Evolutionary conservation across 2,113 vertebrate genomes (phyloP).

Genomic region (Amblyornis subalaris): DNA sequence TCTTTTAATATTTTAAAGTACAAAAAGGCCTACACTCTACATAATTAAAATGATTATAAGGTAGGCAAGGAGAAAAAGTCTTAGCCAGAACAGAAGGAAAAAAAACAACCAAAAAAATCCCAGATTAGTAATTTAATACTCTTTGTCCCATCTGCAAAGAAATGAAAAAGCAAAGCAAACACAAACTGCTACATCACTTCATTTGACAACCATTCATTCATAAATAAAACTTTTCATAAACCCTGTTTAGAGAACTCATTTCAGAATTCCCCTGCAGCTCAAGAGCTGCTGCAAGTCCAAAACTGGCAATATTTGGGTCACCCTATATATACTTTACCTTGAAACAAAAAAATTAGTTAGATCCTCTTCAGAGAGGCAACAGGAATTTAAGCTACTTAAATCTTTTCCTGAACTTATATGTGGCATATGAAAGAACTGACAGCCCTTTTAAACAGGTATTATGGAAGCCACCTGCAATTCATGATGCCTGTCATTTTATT

Average conservation of each 20-base stretch:
- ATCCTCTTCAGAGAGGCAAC: neutral
- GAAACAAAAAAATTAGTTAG: neutral
- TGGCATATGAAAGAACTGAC: neutral
- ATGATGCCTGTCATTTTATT: neutral
- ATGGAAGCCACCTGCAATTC: neutral
- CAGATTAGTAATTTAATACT: neutral
- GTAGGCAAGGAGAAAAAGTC: neutral
- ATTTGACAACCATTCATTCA: neutral
- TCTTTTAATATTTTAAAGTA: neutral
- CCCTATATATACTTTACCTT: neutral
- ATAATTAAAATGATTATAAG: neutral
- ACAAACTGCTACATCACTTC: neutral
- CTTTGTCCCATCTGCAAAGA: neutral
- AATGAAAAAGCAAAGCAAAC: neutral
- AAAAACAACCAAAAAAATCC: rapidly evolving
- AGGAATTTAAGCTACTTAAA: neutral
- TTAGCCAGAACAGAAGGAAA: neutral
- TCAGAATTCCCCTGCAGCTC: neutral
- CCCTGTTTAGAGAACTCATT: neutral
- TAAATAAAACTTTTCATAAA: neutral
- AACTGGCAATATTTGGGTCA: rapidly evolving
- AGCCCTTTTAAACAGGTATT: neutral
- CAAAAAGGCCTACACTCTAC: neutral
- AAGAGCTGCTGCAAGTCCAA: neutral
- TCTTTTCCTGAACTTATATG: neutral